Evolutionary conservation across 2,113 vertebrate genomes (phyloP).

Genomic region (Mystacornis crossleyi): DNA sequence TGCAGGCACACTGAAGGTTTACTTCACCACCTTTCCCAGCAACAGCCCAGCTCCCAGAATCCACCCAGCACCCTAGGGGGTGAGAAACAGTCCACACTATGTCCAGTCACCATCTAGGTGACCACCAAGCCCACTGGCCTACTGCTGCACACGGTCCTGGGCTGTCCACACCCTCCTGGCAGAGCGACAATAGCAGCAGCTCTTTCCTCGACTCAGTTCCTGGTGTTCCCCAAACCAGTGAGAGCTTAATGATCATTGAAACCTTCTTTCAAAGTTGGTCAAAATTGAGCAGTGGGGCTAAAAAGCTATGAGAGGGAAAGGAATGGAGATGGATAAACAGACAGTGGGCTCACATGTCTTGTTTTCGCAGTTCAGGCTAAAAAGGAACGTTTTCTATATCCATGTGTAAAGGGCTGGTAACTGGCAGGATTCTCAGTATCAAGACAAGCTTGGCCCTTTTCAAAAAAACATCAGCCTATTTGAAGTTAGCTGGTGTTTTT

Average conservation of each 20-base stretch:
- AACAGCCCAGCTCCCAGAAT: not conserved
- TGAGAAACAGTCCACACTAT: rapidly evolving
- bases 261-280: not conserved
- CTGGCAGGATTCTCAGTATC: constrained; percentile 7
- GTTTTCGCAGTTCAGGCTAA: not conserved
- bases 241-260: not conserved
- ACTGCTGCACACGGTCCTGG: not conserved
- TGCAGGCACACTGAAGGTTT: not conserved
- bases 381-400: not conserved
- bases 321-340: not conserved
- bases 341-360: not conserved
- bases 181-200: rapidly evolving
- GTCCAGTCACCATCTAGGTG: not conserved
- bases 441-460: not conserved
- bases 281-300: not conserved
- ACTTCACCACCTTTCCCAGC: not conserved
- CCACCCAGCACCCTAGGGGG: rapidly evolving
- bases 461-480: not conserved
- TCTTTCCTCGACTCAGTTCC: not conserved
- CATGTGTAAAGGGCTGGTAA: not conserved
- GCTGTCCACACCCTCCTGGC: not conserved
- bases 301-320: not conserved
- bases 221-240: not conserved
- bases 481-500: not conserved
- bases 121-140: not conserved